Evolutionary conservation across 2,797 vertebrate genomes (phyloP).

Genomic region (Falco peregrinus): DNA sequence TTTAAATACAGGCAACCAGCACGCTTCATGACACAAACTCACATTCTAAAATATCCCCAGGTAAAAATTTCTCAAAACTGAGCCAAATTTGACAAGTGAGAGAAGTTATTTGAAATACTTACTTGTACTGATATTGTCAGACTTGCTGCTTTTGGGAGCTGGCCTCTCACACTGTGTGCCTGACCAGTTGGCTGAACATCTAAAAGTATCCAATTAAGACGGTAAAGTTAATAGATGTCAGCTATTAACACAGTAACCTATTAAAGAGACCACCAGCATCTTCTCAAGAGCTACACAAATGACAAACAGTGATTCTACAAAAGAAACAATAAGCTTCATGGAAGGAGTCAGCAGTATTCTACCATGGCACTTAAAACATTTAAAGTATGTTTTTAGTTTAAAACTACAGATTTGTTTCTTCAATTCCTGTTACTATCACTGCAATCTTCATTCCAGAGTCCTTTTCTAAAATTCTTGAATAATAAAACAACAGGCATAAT

Average conservation of each 20-base stretch:
- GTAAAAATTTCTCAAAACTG: background rate
- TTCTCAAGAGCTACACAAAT: slow-evolving; percentile 25
- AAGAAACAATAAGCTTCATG: background rate
- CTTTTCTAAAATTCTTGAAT: background rate
- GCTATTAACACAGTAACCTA: background rate
- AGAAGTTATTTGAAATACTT: slow-evolving; percentile 70
- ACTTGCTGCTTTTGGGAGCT: slow-evolving; percentile 97
- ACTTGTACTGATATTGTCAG: slow-evolving; percentile 94
- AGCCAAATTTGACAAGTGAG: background rate
- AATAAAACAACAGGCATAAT: background rate
- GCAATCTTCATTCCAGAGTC: background rate
- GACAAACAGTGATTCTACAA: background rate
- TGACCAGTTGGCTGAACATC: slow-evolving; percentile 97
- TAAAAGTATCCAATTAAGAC: slow-evolving; percentile 79
- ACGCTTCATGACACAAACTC: background rate
- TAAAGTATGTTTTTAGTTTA: background rate
- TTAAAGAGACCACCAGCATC: slow-evolving; percentile 2
- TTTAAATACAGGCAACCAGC: background rate
- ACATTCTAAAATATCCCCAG: background rate
- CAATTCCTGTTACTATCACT: background rate
- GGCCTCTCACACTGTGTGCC: slow-evolving; percentile 98
- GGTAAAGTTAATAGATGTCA: slow-evolving; percentile 56
- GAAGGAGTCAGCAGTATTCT: background rate
- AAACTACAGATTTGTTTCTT: background rate
- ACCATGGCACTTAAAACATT: background rate